Evolutionary conservation across 2,113 vertebrate species (phyloP), one percentile per base, ranked within the genome.

Genomic region (Dipodomys ordii): DNA sequence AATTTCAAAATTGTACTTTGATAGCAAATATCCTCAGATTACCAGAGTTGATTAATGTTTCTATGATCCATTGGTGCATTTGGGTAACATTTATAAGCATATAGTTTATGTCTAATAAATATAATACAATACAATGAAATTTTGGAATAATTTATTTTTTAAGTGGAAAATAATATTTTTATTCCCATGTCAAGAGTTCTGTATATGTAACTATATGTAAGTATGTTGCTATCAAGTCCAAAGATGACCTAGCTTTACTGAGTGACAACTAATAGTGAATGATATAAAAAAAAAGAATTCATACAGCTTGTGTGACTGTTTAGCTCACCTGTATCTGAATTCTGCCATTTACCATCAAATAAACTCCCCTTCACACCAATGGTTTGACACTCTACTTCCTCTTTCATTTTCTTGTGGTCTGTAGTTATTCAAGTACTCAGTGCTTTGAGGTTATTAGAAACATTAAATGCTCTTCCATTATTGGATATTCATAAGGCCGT

Each of bases 231-330:
- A 49, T 53, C 68, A 81, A 74, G 15, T 71, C 10, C 46, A 92
- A 83, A 69, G 83, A 46, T 78, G 13, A 67, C 74, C 32, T 71
- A 15, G 20, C 77, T 92, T 94, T 93, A 83, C 19, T 72, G 7
- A 76, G 83, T 39, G 62, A 2, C 32, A 92, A 39, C 46, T 67
- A 83, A 71, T 88, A 62, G 3, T 67, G 27, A 60, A 3, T 78
- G 60, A 93, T 74, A 79, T 23, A 92, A 83, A 67, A 64, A 64
- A 88, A 30, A 6, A 86, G 80, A 96, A 83, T 9, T 77, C 7
- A 60, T 49, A 57, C 30, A 62, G 12, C 19, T 32, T 79, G 28
- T 1, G 6, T 71, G 84, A 16, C 32, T 90, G 16, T 23, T 68
- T 90, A 76, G 49, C 7, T 19, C 20, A 27, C 76, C 39, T 74